Evolutionary conservation across 1,140 invertebrate genomes (phyloP).

Genomic region (Drosophila sp.): DNA sequence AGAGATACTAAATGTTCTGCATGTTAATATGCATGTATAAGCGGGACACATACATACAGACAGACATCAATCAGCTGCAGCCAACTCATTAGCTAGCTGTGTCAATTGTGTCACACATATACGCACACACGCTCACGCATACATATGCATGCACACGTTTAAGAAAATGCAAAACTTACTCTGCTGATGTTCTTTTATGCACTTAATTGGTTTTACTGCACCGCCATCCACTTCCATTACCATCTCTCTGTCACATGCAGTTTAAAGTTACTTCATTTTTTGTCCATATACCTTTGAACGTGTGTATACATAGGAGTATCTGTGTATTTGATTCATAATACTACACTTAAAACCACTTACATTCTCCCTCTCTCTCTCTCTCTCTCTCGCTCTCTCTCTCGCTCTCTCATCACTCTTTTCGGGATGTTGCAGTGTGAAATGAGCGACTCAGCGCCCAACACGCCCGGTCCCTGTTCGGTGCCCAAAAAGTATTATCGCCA

Average conservation of each 20-base stretch:
- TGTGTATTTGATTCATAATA: not conserved
- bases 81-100: slow-evolving; percentile 68
- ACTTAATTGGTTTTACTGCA: slow-evolving; percentile 49
- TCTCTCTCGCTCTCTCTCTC: not conserved
- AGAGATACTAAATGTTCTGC: not conserved
- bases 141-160: not conserved
- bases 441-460: slow-evolving; percentile 75
- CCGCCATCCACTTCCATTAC: slow-evolving; percentile 7
- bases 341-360: slow-evolving; percentile 3
- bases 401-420: too few species aligned
- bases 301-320: not conserved
- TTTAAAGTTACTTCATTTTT: slow-evolving; percentile 12
- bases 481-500: slow-evolving; percentile 76
- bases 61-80: slow-evolving; percentile 70
- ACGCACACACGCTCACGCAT: slow-evolving; percentile 7
- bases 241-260: slow-evolving; percentile 33
- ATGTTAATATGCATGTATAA: not conserved
- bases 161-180: slow-evolving; percentile 8
- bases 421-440: slow-evolving; percentile 61
- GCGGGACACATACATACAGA: slow-evolving; percentile 20
- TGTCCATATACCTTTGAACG: not conserved
- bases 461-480: slow-evolving; percentile 54
- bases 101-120: slow-evolving; percentile 66
- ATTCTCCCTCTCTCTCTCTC: not conserved
- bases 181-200: slow-evolving; percentile 41